Conservation (phyloP, 2,113 vertebrate genomes). For the Solenodon paradoxus region DNA sequence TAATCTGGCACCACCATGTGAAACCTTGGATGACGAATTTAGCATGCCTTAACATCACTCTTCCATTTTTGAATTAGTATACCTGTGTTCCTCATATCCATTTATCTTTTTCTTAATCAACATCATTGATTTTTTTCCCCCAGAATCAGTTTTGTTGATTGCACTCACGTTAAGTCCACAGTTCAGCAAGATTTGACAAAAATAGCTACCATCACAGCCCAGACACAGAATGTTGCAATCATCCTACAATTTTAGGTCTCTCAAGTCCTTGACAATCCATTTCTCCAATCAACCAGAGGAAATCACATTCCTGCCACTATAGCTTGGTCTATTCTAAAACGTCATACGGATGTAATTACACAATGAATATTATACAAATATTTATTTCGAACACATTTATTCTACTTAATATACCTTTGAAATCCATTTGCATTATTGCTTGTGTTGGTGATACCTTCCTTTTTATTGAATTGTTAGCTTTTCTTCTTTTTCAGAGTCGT, state of each 20-base stretch:
- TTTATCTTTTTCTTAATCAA: background rate
- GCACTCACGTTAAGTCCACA: background rate
- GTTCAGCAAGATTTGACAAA: background rate
- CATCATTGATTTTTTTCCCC: background rate
- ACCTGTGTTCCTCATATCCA: background rate
- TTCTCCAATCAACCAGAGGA: background rate
- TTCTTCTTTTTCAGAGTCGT: background rate
- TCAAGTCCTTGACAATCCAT: background rate
- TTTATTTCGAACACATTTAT: background rate
- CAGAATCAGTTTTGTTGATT: background rate
- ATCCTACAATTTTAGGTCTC: background rate
- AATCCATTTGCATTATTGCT: background rate
- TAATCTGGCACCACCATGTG: background rate
- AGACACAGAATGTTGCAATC: background rate
- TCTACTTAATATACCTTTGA: background rate
- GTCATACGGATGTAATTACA: background rate
- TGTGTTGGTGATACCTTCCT: background rate
- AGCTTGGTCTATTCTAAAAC: background rate
- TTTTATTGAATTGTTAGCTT: background rate
- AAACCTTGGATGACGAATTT: background rate
- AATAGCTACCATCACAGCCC: background rate
- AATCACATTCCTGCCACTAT: background rate
- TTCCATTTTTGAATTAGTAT: background rate
- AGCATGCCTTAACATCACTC: background rate
- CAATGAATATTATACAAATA: too few relatives aligned